A percentile compares a stretch with the other conserved stretches of the same genome.
Conservation (phyloP, 2,113 vertebrate genomes). For the Campylomormyrus numenius region DNA sequence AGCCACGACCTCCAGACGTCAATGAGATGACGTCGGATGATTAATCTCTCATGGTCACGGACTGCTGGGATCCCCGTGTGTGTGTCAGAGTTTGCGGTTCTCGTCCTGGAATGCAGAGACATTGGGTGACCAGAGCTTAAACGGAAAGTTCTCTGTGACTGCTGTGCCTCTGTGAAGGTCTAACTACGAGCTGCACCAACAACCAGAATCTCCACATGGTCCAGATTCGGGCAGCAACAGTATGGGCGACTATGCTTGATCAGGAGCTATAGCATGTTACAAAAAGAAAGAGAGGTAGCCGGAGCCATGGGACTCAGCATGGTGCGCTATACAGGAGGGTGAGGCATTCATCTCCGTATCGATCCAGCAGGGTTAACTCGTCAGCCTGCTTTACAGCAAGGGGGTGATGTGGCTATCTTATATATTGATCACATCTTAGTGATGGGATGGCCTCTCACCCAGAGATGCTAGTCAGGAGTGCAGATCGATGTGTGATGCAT, state of each 20-base stretch:
- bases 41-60: background rate
- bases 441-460: background rate
- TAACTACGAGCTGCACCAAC: background rate
- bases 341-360: background rate
- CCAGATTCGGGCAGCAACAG: background rate
- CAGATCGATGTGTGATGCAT: background rate
- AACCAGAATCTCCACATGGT: background rate
- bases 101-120: background rate
- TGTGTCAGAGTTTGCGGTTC: background rate
- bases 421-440: slow-evolving; percentile 7
- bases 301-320: background rate
- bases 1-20: background rate
- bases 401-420: background rate
- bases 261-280: background rate
- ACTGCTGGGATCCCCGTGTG: background rate
- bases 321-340: background rate
- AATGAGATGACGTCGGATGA: background rate
- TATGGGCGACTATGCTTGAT: background rate
- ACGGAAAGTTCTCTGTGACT: background rate
- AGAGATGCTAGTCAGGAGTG: background rate
- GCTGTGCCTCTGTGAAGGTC: background rate
- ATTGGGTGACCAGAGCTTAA: background rate
- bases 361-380: background rate
- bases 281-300: background rate
- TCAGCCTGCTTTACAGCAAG: background rate